Conservation (phyloP, 2,113 vertebrate species). For the Prinia subflava region DNA sequence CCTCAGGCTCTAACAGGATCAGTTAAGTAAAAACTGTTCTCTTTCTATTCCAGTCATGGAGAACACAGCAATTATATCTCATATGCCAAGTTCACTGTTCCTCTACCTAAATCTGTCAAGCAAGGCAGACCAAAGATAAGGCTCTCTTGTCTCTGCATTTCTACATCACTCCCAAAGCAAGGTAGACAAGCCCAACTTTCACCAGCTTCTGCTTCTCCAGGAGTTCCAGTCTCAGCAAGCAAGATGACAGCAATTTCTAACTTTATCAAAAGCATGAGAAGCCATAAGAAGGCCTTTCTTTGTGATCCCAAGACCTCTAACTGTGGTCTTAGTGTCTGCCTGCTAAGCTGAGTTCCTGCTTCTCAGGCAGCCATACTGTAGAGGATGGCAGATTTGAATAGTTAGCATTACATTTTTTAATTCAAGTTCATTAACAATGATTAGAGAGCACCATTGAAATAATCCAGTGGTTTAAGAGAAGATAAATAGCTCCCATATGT, state of each 20-base stretch:
- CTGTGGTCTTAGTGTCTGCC: background rate
- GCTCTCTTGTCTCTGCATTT: background rate
- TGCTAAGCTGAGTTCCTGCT: background rate
- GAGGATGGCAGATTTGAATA: background rate
- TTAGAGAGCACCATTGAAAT: background rate
- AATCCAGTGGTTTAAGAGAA: background rate
- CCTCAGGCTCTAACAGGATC: background rate
- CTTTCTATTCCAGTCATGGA: background rate
- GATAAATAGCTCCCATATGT: background rate
- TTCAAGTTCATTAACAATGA: background rate
- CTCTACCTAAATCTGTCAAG: background rate
- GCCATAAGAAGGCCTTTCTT: background rate
- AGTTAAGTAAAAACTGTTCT: background rate
- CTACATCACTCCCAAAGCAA: background rate
- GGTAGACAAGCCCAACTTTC: background rate
- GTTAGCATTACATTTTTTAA: background rate
- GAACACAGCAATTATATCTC: background rate
- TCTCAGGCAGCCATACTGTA: background rate
- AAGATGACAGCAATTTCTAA: background rate
- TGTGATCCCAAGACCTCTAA: background rate
- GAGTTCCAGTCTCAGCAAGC: background rate
- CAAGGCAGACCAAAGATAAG: background rate
- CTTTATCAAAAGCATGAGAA: background rate
- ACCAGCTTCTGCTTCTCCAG: background rate
- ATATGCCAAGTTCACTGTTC: background rate